phyloP scores from a whole-genome alignment of 2,797 vertebrate species.

The Periophthalmus magnuspinnatus region DNA sequence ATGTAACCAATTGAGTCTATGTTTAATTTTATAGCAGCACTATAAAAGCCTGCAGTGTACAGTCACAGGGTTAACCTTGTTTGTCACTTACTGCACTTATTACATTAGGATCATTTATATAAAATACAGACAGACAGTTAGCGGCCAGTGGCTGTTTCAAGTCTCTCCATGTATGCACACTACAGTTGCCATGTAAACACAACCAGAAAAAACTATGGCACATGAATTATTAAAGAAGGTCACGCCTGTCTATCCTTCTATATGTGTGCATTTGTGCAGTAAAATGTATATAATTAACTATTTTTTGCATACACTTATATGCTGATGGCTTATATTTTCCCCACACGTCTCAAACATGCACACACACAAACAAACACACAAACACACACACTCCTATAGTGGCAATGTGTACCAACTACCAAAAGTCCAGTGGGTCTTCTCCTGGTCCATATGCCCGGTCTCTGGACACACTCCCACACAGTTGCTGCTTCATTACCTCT shows the following conservation, averaged over 20 bases:
- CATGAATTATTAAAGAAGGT: not conserved
- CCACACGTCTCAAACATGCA: too few species aligned
- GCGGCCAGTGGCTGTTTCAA: conserved; percentile 59
- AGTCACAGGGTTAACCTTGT: conserved; percentile 25
- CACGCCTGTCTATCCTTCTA: not conserved
- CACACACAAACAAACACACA: too few species aligned
- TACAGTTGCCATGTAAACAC: conserved; percentile 29
- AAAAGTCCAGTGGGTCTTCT: not conserved
- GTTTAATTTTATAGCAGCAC: conserved; percentile 21
- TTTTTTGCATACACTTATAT: not conserved
- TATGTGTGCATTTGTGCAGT: too few species aligned
- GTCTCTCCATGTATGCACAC: conserved; percentile 18
- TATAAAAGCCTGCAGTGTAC: conserved; percentile 11
- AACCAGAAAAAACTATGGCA: not conserved
- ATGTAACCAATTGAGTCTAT: conserved; percentile 19
- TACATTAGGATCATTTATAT: conserved; percentile 34
- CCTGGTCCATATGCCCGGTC: conserved; percentile 55
- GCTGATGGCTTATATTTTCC: too few species aligned
- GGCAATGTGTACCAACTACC: not conserved
- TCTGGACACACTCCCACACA: conserved; percentile 47
- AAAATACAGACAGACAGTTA: conserved; percentile 52
- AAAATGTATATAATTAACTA: too few species aligned
- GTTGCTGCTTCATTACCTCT: conserved; percentile 44
- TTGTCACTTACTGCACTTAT: conserved; percentile 20
- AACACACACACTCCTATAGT: too few species aligned